Evolutionary conservation across 23 tunicate species (phyloP).

Genomic region (Ascidia mentula): DNA sequence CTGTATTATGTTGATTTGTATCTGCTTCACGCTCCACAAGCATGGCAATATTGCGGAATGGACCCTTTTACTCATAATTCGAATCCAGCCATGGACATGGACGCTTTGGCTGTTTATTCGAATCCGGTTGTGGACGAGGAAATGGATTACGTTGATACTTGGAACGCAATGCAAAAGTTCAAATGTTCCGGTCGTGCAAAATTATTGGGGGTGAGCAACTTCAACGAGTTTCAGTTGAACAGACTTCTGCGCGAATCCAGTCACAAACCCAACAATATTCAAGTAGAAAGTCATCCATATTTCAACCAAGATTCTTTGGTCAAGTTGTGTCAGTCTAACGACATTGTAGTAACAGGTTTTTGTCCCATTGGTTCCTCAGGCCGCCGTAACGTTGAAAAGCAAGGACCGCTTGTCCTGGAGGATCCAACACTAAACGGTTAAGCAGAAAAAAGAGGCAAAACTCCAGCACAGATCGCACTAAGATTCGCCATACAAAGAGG

Average conservation of each 20-base stretch:
- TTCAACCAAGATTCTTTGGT: constrained; percentile 38
- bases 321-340: constrained; percentile 34
- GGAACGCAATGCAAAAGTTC: constrained; percentile 28
- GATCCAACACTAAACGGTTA: constrained; percentile 34
- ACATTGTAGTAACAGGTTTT: constrained; percentile 46
- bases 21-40: no score
- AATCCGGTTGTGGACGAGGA: constrained; percentile 11
- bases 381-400: constrained; percentile 2
- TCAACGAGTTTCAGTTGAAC: constrained; percentile 13
- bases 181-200: constrained; percentile 6
- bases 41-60: no score
- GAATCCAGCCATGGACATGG: no score
- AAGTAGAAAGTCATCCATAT: constrained; percentile 46
- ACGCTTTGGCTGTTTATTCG: no score
- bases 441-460: constrained; percentile 42
- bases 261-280: constrained; percentile 22
- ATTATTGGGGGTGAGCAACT: constrained; percentile 35
- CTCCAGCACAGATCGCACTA: constrained; percentile 46
- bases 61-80: neutral
- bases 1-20: no score
- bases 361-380: constrained; percentile 58
- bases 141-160: constrained; percentile 16
- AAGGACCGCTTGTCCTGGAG: constrained; percentile 6
- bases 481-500: constrained; percentile 28
- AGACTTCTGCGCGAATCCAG: constrained; percentile 22